Percentiles rank a stretch among this genome's conserved stretches.
These are phyloP conservation scores for Melitaea athalia DNA, from an alignment of 2,888 invertebrate species.

Conservation along the genomic window DNA sequence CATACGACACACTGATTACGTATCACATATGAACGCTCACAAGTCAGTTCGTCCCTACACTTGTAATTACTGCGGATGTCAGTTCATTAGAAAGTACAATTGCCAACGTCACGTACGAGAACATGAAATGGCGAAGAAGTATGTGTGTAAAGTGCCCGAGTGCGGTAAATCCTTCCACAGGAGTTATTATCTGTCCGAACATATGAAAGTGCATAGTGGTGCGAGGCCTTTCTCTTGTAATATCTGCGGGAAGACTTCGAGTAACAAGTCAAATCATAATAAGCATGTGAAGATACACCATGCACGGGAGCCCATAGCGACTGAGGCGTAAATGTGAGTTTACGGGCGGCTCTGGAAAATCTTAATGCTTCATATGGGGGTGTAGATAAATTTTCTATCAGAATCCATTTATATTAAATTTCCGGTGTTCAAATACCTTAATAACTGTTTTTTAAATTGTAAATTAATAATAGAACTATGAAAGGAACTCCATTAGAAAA, in stretches of 20 bases:
- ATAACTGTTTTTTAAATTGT: too few relatives aligned
- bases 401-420: slow-evolving; percentile 1
- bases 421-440: slow-evolving; percentile 37
- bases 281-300: slow-evolving; percentile 95
- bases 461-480: background rate
- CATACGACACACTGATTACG: slow-evolving; percentile 89
- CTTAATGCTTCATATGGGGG: background rate
- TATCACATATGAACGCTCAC: slow-evolving; percentile 93
- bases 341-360: slow-evolving; percentile 1
- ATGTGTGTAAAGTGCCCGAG: slow-evolving; percentile 86
- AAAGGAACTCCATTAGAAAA: slow-evolving; percentile 13
- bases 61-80: slow-evolving; percentile 94
- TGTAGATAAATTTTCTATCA: background rate
- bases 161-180: slow-evolving; percentile 94
- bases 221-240: slow-evolving; percentile 91
- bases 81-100: slow-evolving; percentile 94
- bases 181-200: slow-evolving; percentile 93
- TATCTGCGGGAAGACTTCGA: slow-evolving; percentile 94
- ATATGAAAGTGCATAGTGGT: slow-evolving; percentile 92
- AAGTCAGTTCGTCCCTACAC: slow-evolving; percentile 92
- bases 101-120: slow-evolving; percentile 91
- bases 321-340: slow-evolving; percentile 84
- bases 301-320: slow-evolving; percentile 92
- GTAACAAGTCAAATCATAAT: slow-evolving; percentile 95
- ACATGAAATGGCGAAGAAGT: slow-evolving; percentile 90